Base-by-base conservation (phyloP, 2,113 vertebrate species). In the Pardalotus punctatus region DNA sequence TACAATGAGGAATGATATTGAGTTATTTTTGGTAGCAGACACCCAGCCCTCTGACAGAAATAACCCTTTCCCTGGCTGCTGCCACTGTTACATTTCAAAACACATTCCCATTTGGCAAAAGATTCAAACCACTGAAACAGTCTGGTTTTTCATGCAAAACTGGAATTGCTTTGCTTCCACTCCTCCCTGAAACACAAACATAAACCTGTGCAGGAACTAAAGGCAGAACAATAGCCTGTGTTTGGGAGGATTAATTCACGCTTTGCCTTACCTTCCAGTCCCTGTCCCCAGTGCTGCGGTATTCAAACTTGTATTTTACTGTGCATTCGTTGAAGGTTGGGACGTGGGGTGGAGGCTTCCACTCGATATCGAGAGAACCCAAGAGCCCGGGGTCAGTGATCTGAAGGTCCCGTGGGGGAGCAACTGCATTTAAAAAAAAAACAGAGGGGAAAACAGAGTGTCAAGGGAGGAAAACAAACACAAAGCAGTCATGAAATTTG, bases 311-410 rank as follows among this genome's bases (percentile, higher is more conserved):
- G 92, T 99, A 99, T 38, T 74, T 94, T 4, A 97, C 40, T 15
- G 77, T 70, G 62, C 99, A 99, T 4, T 97, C 89, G 1, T 94
- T 97, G 82, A 89, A 70, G 50, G 92, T 83, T 33, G 93, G 85
- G 27, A 96, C 21, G 3, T 86, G 91, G 40, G 89, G 12, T 2
- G 99, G 98, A 21, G 95, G 96, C 27, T 97, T 95, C 99, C 99
- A 99, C 45, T 96, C 91, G 9, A 99, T 92, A 43, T 97, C 95
- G 0, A 99, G 97, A 28, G 96, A 69, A 33, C 99, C 99, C 69
- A 99, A 95, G 64, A 98, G 97, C 11, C 99, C 99, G 9, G 96
- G 98, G 81, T 99, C 99, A 5, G 84, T 72, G 66, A 99, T 97
- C 60, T 43, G 81, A 35, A 99, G 85, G 78, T 98, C 87, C 42